phyloP scores from a whole-genome alignment of 2,797 vertebrate genomes.

The Sternotherus odoratus region DNA sequence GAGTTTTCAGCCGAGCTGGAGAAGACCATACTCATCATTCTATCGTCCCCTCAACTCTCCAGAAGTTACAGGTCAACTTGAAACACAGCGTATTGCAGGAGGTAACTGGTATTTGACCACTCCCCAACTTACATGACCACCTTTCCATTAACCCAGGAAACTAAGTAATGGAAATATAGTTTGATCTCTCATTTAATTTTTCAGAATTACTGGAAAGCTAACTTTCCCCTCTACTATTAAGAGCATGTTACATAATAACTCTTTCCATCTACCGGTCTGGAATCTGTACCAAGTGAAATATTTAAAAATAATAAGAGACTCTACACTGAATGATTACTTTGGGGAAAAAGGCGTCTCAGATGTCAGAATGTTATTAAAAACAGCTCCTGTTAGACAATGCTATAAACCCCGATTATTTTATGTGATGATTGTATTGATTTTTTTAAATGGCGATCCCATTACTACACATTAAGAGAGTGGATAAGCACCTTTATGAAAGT shows the following conservation, averaged over 20 bases:
- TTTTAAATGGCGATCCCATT: slow-evolving; percentile 34
- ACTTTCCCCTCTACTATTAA: not conserved
- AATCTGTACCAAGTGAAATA: not conserved
- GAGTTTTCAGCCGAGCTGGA: not conserved
- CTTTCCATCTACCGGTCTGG: not conserved
- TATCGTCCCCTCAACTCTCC: not conserved
- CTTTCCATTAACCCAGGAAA: not conserved
- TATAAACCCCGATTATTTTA: not conserved
- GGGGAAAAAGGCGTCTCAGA: not conserved
- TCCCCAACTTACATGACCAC: not conserved
- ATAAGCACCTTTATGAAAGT: not conserved
- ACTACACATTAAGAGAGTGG: slow-evolving; percentile 16
- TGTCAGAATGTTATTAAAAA: not conserved
- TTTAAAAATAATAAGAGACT: not conserved
- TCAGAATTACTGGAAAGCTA: not conserved
- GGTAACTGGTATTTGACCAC: not conserved
- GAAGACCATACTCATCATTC: not conserved
- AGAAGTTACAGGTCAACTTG: not conserved
- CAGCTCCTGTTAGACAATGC: not conserved
- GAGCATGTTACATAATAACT: not conserved
- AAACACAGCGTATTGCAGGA: not conserved
- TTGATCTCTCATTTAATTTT: not conserved
- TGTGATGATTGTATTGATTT: slow-evolving; percentile 24
- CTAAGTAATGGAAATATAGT: not conserved
- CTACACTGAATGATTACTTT: not conserved